A percentile compares a stretch with the other conserved stretches of the same genome.
Conservation (phyloP, 1,140 invertebrate species). For the Trinorchestia longiramus region DNA sequence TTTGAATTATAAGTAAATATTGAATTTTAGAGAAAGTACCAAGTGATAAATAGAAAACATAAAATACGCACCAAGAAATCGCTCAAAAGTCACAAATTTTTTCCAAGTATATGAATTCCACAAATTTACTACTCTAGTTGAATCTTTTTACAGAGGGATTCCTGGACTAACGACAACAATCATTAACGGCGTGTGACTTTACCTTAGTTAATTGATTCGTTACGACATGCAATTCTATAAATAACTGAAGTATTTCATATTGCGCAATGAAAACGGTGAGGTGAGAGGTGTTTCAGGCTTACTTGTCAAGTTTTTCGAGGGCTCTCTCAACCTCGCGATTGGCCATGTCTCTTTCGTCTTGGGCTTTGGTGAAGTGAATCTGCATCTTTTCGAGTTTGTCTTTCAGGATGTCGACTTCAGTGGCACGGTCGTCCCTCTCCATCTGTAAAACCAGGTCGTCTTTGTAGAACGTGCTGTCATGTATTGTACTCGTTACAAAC, state of each 20-base stretch:
- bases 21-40: too few species aligned
- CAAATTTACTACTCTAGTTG: too few species aligned
- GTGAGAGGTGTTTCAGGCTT: conserved; percentile 66
- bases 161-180: too few species aligned
- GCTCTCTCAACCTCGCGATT: conserved; percentile 93
- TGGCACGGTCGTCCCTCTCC: conserved; percentile 85
- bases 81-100: too few species aligned
- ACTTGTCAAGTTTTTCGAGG: conserved; percentile 93
- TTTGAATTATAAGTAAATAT: too few species aligned
- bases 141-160: too few species aligned
- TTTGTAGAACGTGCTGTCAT: not conserved
- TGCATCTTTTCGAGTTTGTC: conserved; percentile 90
- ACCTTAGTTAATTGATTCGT: too few species aligned
- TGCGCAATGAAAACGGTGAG: not conserved
- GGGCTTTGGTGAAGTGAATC: conserved; percentile 81
- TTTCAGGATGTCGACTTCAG: conserved; percentile 87
- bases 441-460: conserved; percentile 73
- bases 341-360: conserved; percentile 88
- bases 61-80: too few species aligned
- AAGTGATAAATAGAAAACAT: too few species aligned
- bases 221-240: too few species aligned
- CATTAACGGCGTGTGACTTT: too few species aligned
- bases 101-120: too few species aligned
- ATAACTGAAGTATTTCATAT: not conserved
- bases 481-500: not conserved